Percentiles rank a stretch among this genome's conserved stretches.
Evolutionary conservation across 2,113 vertebrate genomes (phyloP).

Genomic region (Marmota monax): DNA sequence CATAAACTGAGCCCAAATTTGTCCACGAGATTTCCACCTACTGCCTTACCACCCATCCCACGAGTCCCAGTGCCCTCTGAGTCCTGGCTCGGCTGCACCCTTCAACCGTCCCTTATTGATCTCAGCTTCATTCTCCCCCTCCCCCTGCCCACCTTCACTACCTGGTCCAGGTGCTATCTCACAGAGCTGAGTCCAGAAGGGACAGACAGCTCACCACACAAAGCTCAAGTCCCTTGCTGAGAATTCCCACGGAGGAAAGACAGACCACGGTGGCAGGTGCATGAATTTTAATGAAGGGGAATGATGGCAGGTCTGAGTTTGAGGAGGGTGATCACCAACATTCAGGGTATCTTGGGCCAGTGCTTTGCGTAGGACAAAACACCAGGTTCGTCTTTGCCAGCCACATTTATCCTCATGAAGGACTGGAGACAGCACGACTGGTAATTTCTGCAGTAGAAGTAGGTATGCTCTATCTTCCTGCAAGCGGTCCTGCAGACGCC

Average conservation of each 20-base stretch:
- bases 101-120: neutral
- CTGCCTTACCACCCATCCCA: neutral
- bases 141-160: neutral
- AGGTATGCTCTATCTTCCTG: slow-evolving; percentile 63
- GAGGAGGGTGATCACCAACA: neutral
- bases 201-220: neutral
- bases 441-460: slow-evolving; percentile 64
- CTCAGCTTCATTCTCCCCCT: neutral
- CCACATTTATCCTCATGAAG: slow-evolving; percentile 66
- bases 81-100: neutral
- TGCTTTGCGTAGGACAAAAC: neutral
- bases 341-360: slow-evolving; percentile 52
- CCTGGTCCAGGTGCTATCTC: neutral
- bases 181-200: neutral
- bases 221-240: neutral
- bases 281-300: slow-evolving; percentile 61
- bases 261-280: neutral
- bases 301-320: neutral
- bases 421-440: slow-evolving; percentile 70
- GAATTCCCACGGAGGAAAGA: neutral
- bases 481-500: slow-evolving; percentile 69
- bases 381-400: neutral
- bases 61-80: neutral
- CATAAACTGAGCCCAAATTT: neutral
- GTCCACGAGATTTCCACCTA: neutral